Evolutionary conservation across 2,113 vertebrate genomes (phyloP).

Genomic region (Brachionichthys hirsutus): DNA sequence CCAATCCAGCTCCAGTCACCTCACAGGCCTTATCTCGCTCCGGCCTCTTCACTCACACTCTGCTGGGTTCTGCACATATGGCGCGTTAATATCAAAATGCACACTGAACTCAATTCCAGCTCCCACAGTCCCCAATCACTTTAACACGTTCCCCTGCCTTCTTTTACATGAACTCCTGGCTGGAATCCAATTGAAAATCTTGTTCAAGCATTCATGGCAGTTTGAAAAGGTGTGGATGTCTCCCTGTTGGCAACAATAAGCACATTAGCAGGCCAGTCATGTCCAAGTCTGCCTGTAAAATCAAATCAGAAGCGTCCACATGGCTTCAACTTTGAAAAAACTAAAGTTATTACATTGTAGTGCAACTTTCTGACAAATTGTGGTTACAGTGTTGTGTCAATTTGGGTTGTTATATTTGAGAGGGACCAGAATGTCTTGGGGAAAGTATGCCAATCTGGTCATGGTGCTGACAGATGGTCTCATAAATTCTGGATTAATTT

Average conservation of each 20-base stretch:
- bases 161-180: conserved; percentile 5
- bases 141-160: accelerated
- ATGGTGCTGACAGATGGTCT: no score
- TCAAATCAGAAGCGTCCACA: no score
- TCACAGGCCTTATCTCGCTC: conserved; percentile 14
- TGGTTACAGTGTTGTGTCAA: no score
- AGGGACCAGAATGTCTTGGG: no score
- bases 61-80: conserved; percentile 22
- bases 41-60: conserved; percentile 33
- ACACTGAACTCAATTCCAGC: conserved; percentile 26
- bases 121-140: neutral
- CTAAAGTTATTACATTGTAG: no score
- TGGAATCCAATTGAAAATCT: conserved; percentile 1
- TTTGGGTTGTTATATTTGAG: no score
- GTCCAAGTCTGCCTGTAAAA: no score
- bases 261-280: neutral
- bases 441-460: no score
- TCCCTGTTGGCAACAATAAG: neutral
- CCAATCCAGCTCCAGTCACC: conserved; percentile 24
- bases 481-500: no score
- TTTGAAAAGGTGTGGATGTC: neutral
- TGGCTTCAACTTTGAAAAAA: no score
- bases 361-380: no score
- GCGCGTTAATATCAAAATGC: conserved; percentile 2
- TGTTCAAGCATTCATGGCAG: neutral